These are phyloP conservation scores for Hyphantria cunea DNA, from an alignment of 1,140 invertebrate genomes.

Conservation along the genomic window DNA sequence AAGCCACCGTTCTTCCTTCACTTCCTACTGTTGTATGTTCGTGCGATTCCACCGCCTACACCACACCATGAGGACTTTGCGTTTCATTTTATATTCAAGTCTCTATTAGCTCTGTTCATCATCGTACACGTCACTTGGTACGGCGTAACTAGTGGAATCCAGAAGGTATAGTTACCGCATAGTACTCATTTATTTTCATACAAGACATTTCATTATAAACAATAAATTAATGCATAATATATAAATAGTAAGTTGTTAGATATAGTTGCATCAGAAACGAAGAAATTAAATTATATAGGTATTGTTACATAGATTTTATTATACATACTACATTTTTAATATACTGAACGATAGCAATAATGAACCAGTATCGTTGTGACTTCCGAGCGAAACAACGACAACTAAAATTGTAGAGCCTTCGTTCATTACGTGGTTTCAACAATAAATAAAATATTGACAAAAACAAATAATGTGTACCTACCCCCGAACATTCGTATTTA, in stretches of 20 bases:
- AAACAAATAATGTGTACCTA: too few relatives aligned
- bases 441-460: too few relatives aligned
- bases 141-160: constrained; percentile 14
- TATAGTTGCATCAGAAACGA: constrained; percentile 58
- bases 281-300: constrained; percentile 48
- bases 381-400: not conserved
- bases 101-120: constrained; percentile 1
- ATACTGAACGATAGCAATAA: not conserved
- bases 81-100: constrained; percentile 15
- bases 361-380: too few relatives aligned
- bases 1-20: constrained; percentile 48
- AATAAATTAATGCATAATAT: constrained; percentile 39
- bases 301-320: constrained; percentile 8
- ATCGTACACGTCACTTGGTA: constrained; percentile 19
- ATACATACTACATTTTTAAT: constrained; percentile 37
- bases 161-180: constrained; percentile 55
- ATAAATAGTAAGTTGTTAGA: constrained; percentile 52
- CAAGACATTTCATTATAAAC: constrained; percentile 46
- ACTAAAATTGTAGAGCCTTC: not conserved
- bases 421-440: too few relatives aligned
- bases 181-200: constrained; percentile 71
- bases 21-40: constrained; percentile 17
- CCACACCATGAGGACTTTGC: constrained; percentile 16
- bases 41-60: constrained; percentile 21
- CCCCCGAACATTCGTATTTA: too few relatives aligned